Base-by-base conservation (phyloP, 2,888 invertebrate genomes). In the Smittia aterrima region DNA sequence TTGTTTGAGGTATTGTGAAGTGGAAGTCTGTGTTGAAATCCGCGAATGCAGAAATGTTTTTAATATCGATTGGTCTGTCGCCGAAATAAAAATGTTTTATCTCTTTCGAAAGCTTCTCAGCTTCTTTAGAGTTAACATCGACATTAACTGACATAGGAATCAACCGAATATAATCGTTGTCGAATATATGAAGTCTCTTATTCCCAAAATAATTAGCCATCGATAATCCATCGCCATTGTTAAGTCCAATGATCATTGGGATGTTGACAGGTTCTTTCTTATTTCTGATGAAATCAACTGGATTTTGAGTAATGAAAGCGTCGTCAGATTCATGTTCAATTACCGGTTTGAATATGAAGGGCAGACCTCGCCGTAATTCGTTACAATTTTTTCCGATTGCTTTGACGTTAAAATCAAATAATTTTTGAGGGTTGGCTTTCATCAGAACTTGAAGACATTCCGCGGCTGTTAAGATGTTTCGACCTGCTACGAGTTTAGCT, bases 221-320 rank as follows among this genome's bases (percentile, higher is more conserved):
- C 0, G 84, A 82, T 0, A 86, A 76, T 0, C 86, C 87, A 79
- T 88, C 88, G 0, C 84, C 85, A 0, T 86, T 85, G 70, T 85
- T 86, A 0, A 86, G 79, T 0, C 88, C 87, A 76, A 86, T 81
- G 1, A 87, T 82, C 0, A 84, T 79, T 0, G 88, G 87, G 4
- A 86, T 84, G 0, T 84, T 81, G 20, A 84, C 79, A 32, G 83
- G 82, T n/a, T 82, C 82, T 67, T 78, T 78, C 75, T 81, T 81
- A 13, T 82, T 32, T 9, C 81, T 81, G 13, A 87, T 75, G 6
- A 85, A 80, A 41, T 85, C 77, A 78, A 87, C 67, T 79, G 89
- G 78, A 77, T 76, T 76, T 11, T 75, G 72, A 9, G 75, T 76
- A 2, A 83, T 77, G 27, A 82, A 79, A 13, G 79, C 78, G 25